Evolutionary conservation across 2,113 vertebrate genomes (phyloP).

Genomic region (Peromyscus californicus): DNA sequence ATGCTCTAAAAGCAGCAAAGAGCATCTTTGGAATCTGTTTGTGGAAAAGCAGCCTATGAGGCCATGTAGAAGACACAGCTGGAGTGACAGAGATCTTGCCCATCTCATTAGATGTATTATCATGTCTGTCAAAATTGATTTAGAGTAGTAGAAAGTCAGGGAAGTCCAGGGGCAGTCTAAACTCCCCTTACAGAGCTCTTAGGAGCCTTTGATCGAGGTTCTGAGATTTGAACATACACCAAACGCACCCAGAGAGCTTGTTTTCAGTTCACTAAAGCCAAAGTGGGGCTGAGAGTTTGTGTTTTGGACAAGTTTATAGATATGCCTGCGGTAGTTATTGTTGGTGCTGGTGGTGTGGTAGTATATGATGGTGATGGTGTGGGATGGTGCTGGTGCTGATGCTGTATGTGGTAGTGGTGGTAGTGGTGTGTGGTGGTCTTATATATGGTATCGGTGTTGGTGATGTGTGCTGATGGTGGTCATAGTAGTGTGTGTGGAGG

Average conservation of each 20-base stretch:
- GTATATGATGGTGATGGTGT: neutral
- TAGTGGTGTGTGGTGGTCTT: neutral
- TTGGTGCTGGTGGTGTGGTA: neutral
- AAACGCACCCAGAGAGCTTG: neutral
- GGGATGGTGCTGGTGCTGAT: neutral
- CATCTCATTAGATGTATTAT: neutral
- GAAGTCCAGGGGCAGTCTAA: neutral
- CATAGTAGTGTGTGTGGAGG: neutral
- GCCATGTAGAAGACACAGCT: neutral
- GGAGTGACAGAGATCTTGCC: neutral
- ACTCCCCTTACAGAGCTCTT: neutral
- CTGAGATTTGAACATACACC: neutral
- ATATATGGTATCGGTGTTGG: neutral
- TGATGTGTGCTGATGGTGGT: neutral
- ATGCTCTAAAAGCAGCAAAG: conserved; percentile 15
- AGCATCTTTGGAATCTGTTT: conserved; percentile 1
- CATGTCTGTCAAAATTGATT: neutral
- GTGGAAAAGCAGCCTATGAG: neutral
- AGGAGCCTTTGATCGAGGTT: neutral
- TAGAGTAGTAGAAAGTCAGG: neutral
- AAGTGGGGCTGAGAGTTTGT: conserved; percentile 6
- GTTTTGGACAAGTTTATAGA: conserved; percentile 33
- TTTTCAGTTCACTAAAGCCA: conserved; percentile 4
- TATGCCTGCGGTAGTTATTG: neutral
- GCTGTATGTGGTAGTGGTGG: neutral